Evolutionary conservation across 2,888 invertebrate genomes (phyloP).

Genomic region (Eupeodes luniger): DNA sequence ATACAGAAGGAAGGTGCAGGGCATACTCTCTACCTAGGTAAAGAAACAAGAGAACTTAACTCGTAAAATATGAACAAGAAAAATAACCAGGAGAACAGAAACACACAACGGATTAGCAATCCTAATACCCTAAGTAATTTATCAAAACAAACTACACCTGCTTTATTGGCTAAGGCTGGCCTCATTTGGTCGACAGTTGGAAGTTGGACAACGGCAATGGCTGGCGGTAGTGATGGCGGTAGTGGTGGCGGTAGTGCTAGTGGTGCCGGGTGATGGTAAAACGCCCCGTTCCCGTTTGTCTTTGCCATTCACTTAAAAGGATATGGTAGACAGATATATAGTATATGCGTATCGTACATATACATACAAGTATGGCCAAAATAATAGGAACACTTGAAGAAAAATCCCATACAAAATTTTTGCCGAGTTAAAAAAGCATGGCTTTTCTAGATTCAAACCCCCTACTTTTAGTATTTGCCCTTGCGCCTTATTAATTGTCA

Average conservation of each 20-base stretch:
- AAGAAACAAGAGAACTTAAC: neutral
- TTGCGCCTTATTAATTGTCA: too few species aligned
- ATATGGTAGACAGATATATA: neutral
- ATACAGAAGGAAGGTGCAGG: neutral
- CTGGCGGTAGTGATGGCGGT: too few species aligned
- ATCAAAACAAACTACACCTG: slow-evolving; percentile 76
- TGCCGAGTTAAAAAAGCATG: too few species aligned
- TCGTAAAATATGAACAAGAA: slow-evolving; percentile 28
- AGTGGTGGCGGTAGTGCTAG: too few species aligned
- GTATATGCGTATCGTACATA: neutral
- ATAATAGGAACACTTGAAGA: too few species aligned
- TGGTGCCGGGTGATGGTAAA: too few species aligned
- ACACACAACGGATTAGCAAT: slow-evolving; percentile 71
- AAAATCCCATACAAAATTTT: too few species aligned
- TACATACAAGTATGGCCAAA: too few species aligned
- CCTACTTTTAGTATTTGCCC: too few species aligned
- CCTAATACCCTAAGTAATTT: slow-evolving; percentile 72
- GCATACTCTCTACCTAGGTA: slow-evolving; percentile 1
- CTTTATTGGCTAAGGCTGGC: slow-evolving; percentile 59
- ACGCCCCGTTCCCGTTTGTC: neutral
- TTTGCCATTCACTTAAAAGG: slow-evolving; percentile 22
- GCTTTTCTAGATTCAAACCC: too few species aligned
- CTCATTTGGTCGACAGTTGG: slow-evolving; percentile 55
- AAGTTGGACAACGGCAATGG: neutral
- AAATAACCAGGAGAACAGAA: neutral